A percentile compares a stretch with the other conserved stretches of the same genome.
These are phyloP conservation scores for Eristalis arbustorum DNA, from an alignment of 2,888 invertebrate species.

Conservation along the genomic window DNA sequence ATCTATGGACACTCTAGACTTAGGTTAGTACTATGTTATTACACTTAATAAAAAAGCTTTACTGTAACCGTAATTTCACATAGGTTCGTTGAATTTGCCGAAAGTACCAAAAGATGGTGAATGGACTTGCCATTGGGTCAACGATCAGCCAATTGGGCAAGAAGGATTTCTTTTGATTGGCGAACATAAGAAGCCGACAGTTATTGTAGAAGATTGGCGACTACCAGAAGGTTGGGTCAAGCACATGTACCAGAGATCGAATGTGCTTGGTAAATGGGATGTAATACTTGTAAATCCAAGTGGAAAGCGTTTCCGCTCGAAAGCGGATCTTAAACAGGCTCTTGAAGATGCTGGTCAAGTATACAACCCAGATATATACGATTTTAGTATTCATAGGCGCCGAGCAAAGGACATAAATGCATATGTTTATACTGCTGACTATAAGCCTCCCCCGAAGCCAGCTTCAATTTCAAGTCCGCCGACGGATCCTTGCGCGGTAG, in stretches of 20 bases:
- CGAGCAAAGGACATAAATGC: constrained; percentile 80
- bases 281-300: constrained; percentile 86
- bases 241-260: constrained; percentile 87
- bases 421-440: constrained; percentile 79
- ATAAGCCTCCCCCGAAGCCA: constrained; percentile 75
- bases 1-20: constrained; percentile 77
- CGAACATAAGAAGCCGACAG: constrained; percentile 81
- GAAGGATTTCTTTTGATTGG: constrained; percentile 80
- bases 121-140: constrained; percentile 86
- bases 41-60: neutral
- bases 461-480: constrained; percentile 61
- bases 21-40: constrained; percentile 73
- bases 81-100: constrained; percentile 79
- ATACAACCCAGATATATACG: constrained; percentile 82
- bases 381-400: constrained; percentile 83
- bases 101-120: constrained; percentile 81
- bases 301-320: constrained; percentile 83
- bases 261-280: constrained; percentile 90
- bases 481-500: neutral
- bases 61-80: neutral
- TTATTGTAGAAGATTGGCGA: constrained; percentile 87
- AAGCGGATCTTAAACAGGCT: constrained; percentile 82
- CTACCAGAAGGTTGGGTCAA: constrained; percentile 89
- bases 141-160: constrained; percentile 85
- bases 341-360: constrained; percentile 79